These are phyloP conservation scores for Dinocampus coccinellae DNA, from an alignment of 2,888 invertebrate genomes.

Conservation along the genomic window DNA sequence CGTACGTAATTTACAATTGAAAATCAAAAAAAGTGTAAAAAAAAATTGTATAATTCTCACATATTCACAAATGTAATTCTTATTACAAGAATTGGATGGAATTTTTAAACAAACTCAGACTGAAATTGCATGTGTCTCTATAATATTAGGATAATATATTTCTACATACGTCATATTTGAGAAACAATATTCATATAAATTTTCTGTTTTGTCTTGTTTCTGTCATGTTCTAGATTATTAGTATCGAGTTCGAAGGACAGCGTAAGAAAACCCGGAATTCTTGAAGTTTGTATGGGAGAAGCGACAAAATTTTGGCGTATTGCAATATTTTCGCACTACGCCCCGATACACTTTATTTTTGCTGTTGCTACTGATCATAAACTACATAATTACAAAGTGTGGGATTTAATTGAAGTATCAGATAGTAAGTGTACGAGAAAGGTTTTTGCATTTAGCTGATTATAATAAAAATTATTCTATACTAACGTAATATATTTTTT, in stretches of 20 bases:
- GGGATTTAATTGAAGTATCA: constrained; percentile 74
- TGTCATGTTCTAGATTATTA: constrained; percentile 80
- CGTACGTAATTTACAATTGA: background rate
- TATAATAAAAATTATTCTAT: background rate
- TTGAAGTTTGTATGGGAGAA: constrained; percentile 57
- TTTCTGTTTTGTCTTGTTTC: constrained; percentile 49
- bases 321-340: constrained; percentile 80
- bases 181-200: no score
- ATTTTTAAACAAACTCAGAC: constrained; percentile 82
- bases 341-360: constrained; percentile 86
- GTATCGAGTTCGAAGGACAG: constrained; percentile 86
- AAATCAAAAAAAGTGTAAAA: background rate
- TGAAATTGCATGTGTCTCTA: constrained; percentile 73
- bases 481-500: no score
- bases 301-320: constrained; percentile 69
- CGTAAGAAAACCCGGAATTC: constrained; percentile 73
- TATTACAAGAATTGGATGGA: constrained; percentile 80
- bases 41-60: no score
- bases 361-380: constrained; percentile 89
- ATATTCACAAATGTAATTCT: constrained; percentile 77
- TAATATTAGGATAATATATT: background rate
- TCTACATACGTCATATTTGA: no score
- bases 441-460: background rate
- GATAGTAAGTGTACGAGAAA: constrained; percentile 69
- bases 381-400: constrained; percentile 79